Base-by-base conservation (phyloP, 30 jellyfish, hydroid and myxozoan species). In the Catostylus mosaicus region DNA sequence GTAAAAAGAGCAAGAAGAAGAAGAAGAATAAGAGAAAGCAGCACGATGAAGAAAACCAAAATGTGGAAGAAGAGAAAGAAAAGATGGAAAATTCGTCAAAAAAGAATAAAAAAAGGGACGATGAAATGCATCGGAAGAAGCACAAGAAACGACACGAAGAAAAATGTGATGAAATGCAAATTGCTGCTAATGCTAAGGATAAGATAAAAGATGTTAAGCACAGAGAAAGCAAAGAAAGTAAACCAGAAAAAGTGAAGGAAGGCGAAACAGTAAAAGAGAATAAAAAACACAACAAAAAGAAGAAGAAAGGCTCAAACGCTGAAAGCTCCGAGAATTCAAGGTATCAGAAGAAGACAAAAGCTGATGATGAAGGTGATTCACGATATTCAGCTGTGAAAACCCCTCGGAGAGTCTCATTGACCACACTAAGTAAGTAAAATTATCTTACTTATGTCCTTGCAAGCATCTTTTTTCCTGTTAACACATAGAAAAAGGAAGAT, bases 1-100 rank as follows among this genome's bases (percentile, higher is more conserved):
- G 62, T 23, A 74, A 74, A 31, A 50, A 74, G 57, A 24, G 29
- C 60, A 74, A 51, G 62, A 32, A 33, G 23, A 67, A 65, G 54
- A 79, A 79, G 71, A 29, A 77, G 32, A 78, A 65, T 51, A 76
- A 60, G 65, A 76, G 67, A 27, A 64, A 65, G 34, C 32, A 45
- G 12, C 51, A 51, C 36, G 52, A 61, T 33, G 38, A 59, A 30
- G 36, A 56, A 29, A 30, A 34, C 20, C 19, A 18, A 16, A 59
- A 18, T 47, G 70, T 40, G 1, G 63, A 62, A 8, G 71, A 45
- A 30, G 80, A 78, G 81, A 51, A 22, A 52, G 82, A 40, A 16
- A 24, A 24, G 48, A 32, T 26, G 56, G 35, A 56, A 26, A 34
- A 11, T 46, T 59, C 23, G 3, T 8, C 71, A 1, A 59, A 48